Conservation (phyloP, 1,140 invertebrate genomes). For the Acromyrmex heyeri region DNA sequence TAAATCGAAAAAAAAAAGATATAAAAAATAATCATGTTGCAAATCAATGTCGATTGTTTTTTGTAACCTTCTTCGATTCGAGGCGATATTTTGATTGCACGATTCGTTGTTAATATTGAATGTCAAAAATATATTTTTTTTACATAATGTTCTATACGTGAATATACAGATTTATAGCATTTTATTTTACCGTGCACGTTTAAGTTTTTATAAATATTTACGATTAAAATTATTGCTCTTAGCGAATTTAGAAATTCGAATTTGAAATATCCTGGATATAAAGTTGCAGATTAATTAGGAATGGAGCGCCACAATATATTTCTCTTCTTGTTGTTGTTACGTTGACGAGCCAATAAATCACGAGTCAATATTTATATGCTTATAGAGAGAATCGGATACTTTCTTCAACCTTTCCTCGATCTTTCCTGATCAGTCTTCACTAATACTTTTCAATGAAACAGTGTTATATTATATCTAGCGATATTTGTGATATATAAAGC, state of each 20-base stretch:
- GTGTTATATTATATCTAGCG: not conserved
- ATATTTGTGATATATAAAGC: not conserved
- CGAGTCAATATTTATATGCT: not conserved
- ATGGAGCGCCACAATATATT: not conserved
- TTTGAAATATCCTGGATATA: too few species aligned
- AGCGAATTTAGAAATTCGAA: not conserved
- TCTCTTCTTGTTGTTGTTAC: not conserved
- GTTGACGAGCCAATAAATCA: not conserved
- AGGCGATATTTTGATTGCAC: not conserved
- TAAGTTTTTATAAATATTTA: constrained; percentile 6
- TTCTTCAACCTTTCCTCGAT: not conserved
- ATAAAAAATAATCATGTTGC: not conserved
- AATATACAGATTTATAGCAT: too few species aligned
- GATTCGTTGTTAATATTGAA: not conserved
- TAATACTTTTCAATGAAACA: not conserved
- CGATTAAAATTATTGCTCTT: not conserved
- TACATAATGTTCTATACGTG: too few species aligned
- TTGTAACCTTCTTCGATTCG: not conserved
- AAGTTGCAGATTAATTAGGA: too few species aligned
- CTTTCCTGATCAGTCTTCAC: not conserved
- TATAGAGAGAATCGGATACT: not conserved
- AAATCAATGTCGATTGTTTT: not conserved
- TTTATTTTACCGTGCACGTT: not conserved
- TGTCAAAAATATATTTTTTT: too few species aligned
- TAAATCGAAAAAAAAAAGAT: not conserved